Evolutionary conservation across 2,888 invertebrate genomes (phyloP).

Genomic region (Hermaeophaga mercurialis): DNA sequence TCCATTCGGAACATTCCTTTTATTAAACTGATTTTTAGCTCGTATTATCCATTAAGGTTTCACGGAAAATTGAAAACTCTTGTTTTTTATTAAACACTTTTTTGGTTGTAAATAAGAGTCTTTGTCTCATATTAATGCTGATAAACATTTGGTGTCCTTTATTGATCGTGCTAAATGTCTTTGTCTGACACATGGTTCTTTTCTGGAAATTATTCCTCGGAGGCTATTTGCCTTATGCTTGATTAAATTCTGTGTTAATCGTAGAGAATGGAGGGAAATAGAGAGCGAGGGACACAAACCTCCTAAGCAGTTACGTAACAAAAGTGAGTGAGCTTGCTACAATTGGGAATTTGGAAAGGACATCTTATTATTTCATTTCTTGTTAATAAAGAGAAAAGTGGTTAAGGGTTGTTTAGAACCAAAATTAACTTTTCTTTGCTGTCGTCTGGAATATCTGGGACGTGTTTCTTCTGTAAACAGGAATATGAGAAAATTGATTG

Average conservation of each 20-base stretch:
- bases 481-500: too few relatives aligned
- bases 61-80: too few relatives aligned
- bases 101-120: too few relatives aligned
- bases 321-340: not conserved
- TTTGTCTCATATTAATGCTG: too few relatives aligned
- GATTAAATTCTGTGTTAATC: conserved; percentile 17
- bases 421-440: too few relatives aligned
- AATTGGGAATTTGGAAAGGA: not conserved
- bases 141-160: not conserved
- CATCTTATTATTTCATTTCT: not conserved
- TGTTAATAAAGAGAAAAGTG: not conserved
- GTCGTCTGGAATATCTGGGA: too few relatives aligned
- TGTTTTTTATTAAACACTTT: too few relatives aligned
- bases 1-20: too few relatives aligned
- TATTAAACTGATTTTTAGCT: too few relatives aligned
- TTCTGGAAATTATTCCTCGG: conserved; percentile 8
- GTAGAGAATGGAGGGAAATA: conserved; percentile 1
- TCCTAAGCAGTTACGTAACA: not conserved
- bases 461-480: too few relatives aligned
- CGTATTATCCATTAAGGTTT: too few relatives aligned
- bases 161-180: not conserved
- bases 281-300: not conserved
- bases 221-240: conserved; percentile 17
- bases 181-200: conserved; percentile 4
- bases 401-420: too few relatives aligned